phyloP scores from a whole-genome alignment of 2,113 vertebrate species.

The Gambusia affinis region DNA sequence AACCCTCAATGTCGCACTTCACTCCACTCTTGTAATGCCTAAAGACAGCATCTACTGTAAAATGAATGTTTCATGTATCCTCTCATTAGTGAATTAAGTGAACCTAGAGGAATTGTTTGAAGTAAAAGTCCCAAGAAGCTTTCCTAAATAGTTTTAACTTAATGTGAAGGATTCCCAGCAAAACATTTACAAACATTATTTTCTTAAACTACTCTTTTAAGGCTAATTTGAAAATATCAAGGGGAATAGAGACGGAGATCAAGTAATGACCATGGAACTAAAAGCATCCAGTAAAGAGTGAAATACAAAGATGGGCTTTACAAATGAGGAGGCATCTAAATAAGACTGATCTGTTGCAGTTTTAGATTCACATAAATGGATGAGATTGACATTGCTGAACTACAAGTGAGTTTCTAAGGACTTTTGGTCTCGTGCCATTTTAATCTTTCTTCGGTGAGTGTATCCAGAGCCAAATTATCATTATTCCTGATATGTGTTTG shows the following conservation, averaged over 20 bases:
- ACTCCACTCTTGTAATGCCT: slow-evolving; percentile 48
- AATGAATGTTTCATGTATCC: slow-evolving; percentile 49
- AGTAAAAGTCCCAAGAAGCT: slow-evolving; percentile 23
- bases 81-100: slow-evolving; percentile 51
- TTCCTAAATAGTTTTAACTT: slow-evolving; percentile 27
- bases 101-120: slow-evolving; percentile 27
- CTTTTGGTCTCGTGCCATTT: background rate
- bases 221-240: slow-evolving; percentile 11
- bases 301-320: background rate
- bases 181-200: slow-evolving; percentile 31
- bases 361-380: background rate
- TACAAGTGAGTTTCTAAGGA: too few relatives aligned
- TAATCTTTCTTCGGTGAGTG: too few relatives aligned
- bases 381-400: background rate
- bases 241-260: slow-evolving; percentile 31
- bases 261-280: slow-evolving; percentile 33
- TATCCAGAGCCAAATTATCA: background rate
- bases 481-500: background rate
- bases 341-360: background rate
- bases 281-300: background rate
- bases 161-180: slow-evolving; percentile 3
- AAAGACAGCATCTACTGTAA: slow-evolving; percentile 63
- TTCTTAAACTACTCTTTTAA: slow-evolving; percentile 18
- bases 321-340: background rate
- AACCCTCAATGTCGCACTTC: slow-evolving; percentile 40